These are phyloP conservation scores for Papilio xuthus DNA, from an alignment of 1,140 invertebrate genomes.

Conservation along the genomic window DNA sequence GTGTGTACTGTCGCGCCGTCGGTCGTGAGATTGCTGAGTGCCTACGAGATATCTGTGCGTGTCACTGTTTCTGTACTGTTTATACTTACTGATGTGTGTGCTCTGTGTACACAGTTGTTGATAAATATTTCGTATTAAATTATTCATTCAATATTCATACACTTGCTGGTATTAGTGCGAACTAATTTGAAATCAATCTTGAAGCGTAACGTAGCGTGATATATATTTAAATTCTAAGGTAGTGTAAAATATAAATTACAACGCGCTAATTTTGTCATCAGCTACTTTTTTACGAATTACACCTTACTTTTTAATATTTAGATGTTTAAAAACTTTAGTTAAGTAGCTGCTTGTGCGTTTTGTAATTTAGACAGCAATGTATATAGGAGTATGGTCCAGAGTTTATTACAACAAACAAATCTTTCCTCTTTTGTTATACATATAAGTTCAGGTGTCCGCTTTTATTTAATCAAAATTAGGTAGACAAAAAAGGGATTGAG, in stretches of 20 bases:
- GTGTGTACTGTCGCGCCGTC: slow-evolving; percentile 22
- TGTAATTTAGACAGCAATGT: too few species aligned
- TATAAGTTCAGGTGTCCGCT: neutral
- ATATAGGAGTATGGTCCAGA: too few species aligned
- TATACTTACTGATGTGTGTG: slow-evolving; percentile 9
- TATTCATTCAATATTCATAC: neutral
- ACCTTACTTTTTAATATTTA: too few species aligned
- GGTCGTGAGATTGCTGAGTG: slow-evolving; percentile 21
- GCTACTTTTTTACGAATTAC: neutral
- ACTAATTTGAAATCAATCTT: neutral
- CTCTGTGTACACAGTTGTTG: neutral
- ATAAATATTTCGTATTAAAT: neutral
- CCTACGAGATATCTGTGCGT: slow-evolving; percentile 38
- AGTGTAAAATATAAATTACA: neutral
- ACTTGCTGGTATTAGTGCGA: neutral
- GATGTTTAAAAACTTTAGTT: too few species aligned
- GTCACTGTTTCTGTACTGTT: slow-evolving; percentile 36
- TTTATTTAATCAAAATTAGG: slow-evolving; percentile 2
- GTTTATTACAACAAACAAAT: neutral
- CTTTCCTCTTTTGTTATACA: neutral
- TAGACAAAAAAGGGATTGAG: slow-evolving; percentile 35
- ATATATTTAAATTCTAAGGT: neutral
- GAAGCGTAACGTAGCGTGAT: neutral
- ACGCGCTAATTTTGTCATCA: neutral
- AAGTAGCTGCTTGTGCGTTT: too few species aligned